Evolutionary conservation across 2,888 invertebrate genomes (phyloP), one percentile per base, ranked within the genome.

Genomic region (Rhagium mordax): DNA sequence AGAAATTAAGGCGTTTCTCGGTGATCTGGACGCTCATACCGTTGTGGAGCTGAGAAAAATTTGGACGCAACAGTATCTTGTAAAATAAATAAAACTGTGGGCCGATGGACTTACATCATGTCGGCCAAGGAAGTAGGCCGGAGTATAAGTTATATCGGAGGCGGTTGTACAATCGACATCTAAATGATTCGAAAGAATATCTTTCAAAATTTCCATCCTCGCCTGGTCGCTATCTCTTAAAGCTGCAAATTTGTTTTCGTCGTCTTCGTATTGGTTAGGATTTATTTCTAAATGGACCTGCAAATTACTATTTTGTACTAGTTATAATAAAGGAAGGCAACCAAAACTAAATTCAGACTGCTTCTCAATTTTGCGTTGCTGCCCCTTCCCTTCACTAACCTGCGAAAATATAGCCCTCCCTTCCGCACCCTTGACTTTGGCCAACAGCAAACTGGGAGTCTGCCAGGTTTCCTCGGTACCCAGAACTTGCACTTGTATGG

Each of bases 401-500:
- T 94, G 94, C 21, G 96, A 96, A 84, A 96, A 95, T 53, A 96
- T 92, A 4, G 94, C 94, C 78, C 92, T 90, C 15, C 96, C 96
- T 15, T 90, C 91, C 61, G 91, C 92, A 27, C 90, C 90, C 21
- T 90, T 89, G 49, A 90, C 89, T 0, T 91, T 90, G 0, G 95
- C 95, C 80, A 95, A 89, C 70, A 96, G 88, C 69, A 96, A 89
- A 74, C 95, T 95, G 0, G 96, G 96, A 0, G 95, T 95, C 70
- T 95, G 94, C 95, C 96, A 96, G 0, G 95, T 96, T 86, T 96
- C 95, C 83, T 96, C 96, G 0, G 93, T 93, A 0, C 95, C 95
- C 71, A 96, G 88, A 27, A 95, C 93, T 84, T 94, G 92, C 6
- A 96, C 94, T 81, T 94, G 92, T 75, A 96, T 87, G 78, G 92